These are phyloP conservation scores for Oxyteleia sp. DNA, from an alignment of 2,888 invertebrate genomes.

Conservation along the genomic window DNA sequence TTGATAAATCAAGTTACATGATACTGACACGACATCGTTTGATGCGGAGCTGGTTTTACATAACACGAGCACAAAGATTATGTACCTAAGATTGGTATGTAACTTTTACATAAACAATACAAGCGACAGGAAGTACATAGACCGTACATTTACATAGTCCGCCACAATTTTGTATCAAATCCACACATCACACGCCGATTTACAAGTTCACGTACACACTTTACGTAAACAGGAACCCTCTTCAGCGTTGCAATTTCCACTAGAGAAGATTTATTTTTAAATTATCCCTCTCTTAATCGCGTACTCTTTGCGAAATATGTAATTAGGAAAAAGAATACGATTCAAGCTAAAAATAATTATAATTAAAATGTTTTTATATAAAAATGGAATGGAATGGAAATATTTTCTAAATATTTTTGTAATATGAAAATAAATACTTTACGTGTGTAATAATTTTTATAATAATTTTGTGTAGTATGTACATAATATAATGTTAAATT, in stretches of 20 bases:
- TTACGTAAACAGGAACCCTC: conserved; percentile 28
- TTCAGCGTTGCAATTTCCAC: not conserved
- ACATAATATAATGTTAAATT: too few relatives aligned
- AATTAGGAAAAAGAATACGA: too few relatives aligned
- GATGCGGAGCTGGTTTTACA: conserved; percentile 49
- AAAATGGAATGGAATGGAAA: too few relatives aligned
- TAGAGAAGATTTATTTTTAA: conserved; percentile 8
- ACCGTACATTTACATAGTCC: conserved; percentile 47
- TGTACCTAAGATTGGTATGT: conserved; percentile 39
- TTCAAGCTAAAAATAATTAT: too few relatives aligned
- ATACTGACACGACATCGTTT: conserved; percentile 49
- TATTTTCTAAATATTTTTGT: too few relatives aligned
- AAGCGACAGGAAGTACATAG: conserved; percentile 31
- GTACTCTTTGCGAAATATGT: too few relatives aligned
- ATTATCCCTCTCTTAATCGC: too few relatives aligned
- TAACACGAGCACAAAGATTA: conserved; percentile 56
- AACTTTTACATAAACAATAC: conserved; percentile 63
- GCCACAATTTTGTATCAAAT: conserved; percentile 42
- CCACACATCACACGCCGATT: conserved; percentile 37
- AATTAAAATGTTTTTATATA: too few relatives aligned
- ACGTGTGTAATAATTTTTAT: too few relatives aligned
- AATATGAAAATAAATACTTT: too few relatives aligned
- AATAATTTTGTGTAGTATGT: too few relatives aligned
- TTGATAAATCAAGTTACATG: conserved; percentile 48
- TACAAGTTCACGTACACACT: conserved; percentile 29